phyloP scores from a whole-genome alignment of 2,888 invertebrate species.

The Timema cristinae region DNA sequence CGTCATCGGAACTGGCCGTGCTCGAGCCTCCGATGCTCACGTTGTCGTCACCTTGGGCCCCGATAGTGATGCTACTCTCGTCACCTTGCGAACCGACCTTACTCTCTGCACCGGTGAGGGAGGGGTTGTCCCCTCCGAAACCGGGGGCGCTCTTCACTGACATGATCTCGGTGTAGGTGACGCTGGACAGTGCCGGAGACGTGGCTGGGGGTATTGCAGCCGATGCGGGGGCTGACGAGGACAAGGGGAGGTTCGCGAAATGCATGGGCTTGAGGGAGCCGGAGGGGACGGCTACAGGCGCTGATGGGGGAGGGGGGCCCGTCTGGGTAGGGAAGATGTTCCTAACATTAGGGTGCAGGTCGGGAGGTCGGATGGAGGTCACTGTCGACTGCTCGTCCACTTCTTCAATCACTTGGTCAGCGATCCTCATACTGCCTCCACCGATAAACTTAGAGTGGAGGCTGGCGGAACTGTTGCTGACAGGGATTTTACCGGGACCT shows the following conservation, averaged over 20 bases:
- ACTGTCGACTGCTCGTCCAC: conserved; percentile 77
- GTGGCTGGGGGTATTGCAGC: conserved; percentile 30
- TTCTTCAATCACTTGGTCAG: conserved; percentile 66
- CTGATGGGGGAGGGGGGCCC: conserved; percentile 57
- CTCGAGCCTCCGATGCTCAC: conserved; percentile 45
- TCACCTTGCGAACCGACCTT: conserved; percentile 18
- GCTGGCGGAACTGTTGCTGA: conserved; percentile 32
- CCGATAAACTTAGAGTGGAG: conserved; percentile 30
- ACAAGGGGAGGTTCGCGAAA: conserved; percentile 23
- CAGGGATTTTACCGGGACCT: conserved; percentile 10
- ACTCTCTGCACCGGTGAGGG: conserved; percentile 11
- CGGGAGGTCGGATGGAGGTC: conserved; percentile 58
- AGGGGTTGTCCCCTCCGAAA: conserved; percentile 8
- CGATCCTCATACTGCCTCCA: conserved; percentile 58
- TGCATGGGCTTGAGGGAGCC: conserved; percentile 25
- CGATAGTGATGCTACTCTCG: conserved; percentile 16
- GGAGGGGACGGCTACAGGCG: conserved; percentile 60
- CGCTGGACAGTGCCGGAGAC: conserved; percentile 33
- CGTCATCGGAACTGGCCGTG: conserved; percentile 51
- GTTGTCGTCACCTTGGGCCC: conserved; percentile 36
- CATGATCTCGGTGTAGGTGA: conserved; percentile 34
- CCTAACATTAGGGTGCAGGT: conserved; percentile 32
- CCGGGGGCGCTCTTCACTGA: conserved; percentile 31
- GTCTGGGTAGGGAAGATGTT: conserved; percentile 33
- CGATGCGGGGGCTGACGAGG: conserved; percentile 31